Evolutionary conservation across 2,113 vertebrate species (phyloP), one percentile per base, ranked within the genome.

Genomic region (Nothobranchius furzeri): DNA sequence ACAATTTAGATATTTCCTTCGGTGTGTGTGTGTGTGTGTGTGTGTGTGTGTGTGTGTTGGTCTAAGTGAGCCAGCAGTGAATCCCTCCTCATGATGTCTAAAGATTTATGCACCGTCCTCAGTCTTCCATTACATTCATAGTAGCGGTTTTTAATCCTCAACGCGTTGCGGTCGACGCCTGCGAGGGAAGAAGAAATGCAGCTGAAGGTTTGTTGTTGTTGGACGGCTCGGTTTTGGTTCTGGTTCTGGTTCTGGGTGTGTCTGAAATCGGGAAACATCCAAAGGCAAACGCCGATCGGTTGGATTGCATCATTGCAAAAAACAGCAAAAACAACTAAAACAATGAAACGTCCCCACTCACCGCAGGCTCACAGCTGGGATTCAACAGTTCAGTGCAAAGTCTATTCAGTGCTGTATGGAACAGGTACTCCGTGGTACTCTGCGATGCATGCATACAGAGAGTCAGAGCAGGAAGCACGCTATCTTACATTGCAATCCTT

Each of bases 321-420:
- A 40, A n/a, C 83, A 82, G n/a, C 88, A 83, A 1, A 42, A 40
- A 85, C 75, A 25, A 42, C 0, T 0, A 24, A 13, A 20, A 88
- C 88, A 85, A 59, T 45, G 58, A 70, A 54, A 75, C 42, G 20
- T 1, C 9, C 73, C 11, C 30, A 30, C 30, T 4, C 30, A 4
- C 30, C 30, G 42, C 55, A 53, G 60, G 57, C 64, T 60, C 76
- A 71, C 81, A 65, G 79, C 70, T 73, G 78, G 85, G 75, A 75
- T 73, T 83, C 80, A 85, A 86, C 73, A 78, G 86, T 89, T 92
- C 90, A 92, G 92, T 94, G 93, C 91, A 92, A 90, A 90, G 86
- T 89, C 88, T 89, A 83, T 90, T 91, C 90, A 86, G 88, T 86
- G 84, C 83, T 83, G 84, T 91, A 86, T 89, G 87, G 87, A 81